These are phyloP conservation scores for Sakesphorus luctuosus DNA, from an alignment of 2,113 vertebrate genomes.

Conservation along the genomic window DNA sequence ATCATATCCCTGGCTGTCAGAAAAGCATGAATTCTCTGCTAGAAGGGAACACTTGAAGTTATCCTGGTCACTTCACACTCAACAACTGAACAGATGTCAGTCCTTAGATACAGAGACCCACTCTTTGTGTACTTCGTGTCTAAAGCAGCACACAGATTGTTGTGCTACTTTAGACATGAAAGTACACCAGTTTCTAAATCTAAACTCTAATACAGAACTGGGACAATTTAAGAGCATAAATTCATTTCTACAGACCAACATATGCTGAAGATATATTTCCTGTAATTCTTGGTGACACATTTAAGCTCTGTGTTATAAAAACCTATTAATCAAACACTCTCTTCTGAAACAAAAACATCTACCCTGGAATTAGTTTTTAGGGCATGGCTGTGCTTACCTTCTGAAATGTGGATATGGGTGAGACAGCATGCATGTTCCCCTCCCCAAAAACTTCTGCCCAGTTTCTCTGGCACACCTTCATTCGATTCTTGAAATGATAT, in stretches of 20 bases:
- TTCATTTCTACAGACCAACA: not conserved
- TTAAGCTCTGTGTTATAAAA: not conserved
- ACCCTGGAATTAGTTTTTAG: not conserved
- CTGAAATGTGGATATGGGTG: constrained; percentile 90
- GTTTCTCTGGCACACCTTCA: constrained; percentile 96
- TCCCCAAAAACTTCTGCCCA: constrained; percentile 98
- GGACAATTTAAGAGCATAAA: not conserved
- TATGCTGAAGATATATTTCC: not conserved
- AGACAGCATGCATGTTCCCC: constrained; percentile 93
- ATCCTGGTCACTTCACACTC: not conserved
- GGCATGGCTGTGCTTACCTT: constrained; percentile 75
- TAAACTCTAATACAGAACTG: not conserved
- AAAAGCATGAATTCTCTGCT: not conserved
- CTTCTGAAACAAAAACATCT: not conserved
- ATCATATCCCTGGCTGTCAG: not conserved
- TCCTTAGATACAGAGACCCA: not conserved
- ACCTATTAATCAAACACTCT: not conserved
- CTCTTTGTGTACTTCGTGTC: not conserved
- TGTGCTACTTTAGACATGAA: not conserved
- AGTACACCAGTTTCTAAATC: not conserved
- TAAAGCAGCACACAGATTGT: not conserved
- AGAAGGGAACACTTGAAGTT: not conserved
- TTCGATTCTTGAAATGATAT: constrained; percentile 99
- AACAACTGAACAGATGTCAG: not conserved
- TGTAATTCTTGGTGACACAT: not conserved